These are phyloP conservation scores for Malurus melanocephalus DNA, from an alignment of 2,113 vertebrate genomes.

Conservation along the genomic window DNA sequence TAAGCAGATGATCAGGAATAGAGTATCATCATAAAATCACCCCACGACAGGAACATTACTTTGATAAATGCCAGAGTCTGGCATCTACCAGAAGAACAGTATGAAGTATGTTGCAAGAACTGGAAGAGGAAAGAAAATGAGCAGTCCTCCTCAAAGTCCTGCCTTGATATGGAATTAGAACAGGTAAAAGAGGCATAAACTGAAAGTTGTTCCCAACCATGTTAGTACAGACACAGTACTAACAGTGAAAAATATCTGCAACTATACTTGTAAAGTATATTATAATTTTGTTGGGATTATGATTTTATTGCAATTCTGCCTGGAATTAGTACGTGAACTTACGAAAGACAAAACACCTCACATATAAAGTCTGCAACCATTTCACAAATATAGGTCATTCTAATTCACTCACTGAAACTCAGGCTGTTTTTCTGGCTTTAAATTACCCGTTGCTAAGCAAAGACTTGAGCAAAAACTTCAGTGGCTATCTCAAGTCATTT, in stretches of 20 bases:
- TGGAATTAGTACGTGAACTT: neutral
- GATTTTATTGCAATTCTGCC: neutral
- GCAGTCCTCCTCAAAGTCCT: neutral
- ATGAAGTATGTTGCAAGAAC: neutral
- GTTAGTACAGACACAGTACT: neutral
- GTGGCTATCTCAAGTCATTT: neutral
- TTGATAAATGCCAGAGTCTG: neutral
- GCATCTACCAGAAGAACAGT: neutral
- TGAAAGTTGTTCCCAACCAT: neutral
- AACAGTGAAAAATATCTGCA: neutral
- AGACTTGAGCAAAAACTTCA: neutral
- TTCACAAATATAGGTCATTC: neutral
- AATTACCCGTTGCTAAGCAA: neutral
- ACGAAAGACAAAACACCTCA: neutral
- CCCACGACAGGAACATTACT: neutral
- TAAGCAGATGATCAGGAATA: too few species aligned
- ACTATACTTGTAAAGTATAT: neutral
- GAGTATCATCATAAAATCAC: too few species aligned
- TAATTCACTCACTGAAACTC: neutral
- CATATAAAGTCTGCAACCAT: neutral
- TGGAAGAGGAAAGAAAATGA: neutral
- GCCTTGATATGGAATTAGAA: neutral
- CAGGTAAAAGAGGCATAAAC: accelerated
- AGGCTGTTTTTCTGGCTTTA: neutral
- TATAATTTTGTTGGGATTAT: neutral